Conservation (phyloP, 2,797 vertebrate genomes). For the Meda fulgida region DNA sequence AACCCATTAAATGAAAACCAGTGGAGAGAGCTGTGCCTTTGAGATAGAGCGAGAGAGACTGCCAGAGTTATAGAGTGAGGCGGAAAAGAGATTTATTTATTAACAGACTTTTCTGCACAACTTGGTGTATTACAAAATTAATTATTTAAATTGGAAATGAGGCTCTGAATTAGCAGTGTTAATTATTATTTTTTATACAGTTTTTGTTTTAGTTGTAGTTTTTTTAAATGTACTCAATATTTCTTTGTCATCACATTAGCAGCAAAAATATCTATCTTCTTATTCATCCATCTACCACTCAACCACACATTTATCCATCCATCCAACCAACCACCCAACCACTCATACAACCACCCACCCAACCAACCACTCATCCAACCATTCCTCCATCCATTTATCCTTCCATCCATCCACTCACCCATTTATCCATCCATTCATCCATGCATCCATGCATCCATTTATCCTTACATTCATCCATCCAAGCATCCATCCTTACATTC, state of each 20-base stretch:
- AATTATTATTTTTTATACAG: background rate
- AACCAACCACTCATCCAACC: too few relatives aligned
- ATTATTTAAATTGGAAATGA: background rate
- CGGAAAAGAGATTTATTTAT: background rate
- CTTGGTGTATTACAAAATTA: background rate
- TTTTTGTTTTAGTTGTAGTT: background rate
- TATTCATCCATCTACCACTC: too few relatives aligned
- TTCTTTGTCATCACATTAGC: too few relatives aligned
- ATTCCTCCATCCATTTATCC: background rate
- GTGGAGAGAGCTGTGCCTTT: slow-evolving; percentile 22
- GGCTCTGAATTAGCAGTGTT: background rate
- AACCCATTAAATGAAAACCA: slow-evolving; percentile 46
- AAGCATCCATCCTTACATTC: background rate
- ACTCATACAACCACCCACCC: too few relatives aligned
- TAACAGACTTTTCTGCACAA: slow-evolving; percentile 1
- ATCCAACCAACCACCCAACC: too few relatives aligned
- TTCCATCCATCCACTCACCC: background rate
- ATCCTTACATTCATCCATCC: background rate
- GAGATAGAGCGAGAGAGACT: slow-evolving; percentile 36
- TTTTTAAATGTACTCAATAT: background rate
- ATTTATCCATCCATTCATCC: too few relatives aligned
- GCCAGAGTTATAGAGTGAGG: background rate
- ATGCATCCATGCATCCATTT: fast-evolving
- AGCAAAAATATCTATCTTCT: too few relatives aligned
- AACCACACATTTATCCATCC: too few relatives aligned